Evolutionary conservation across 2,113 vertebrate genomes (phyloP), one percentile per base, ranked within the genome.

Genomic region (Anthoscopus minutus): DNA sequence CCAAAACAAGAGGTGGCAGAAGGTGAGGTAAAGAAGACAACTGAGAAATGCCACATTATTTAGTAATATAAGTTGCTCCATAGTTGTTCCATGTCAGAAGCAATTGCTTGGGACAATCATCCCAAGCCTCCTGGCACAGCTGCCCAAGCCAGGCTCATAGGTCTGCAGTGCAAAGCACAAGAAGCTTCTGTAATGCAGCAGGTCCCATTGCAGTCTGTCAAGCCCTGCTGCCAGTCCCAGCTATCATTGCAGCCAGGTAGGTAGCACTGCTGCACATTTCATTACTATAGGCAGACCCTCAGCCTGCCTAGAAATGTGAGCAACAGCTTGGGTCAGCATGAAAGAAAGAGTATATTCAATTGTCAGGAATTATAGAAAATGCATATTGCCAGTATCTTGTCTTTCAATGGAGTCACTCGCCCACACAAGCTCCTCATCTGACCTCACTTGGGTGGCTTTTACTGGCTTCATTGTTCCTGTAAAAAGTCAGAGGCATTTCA

Each of bases 391-490:
- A 13, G n/a, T 47, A 21, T 73, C 37, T 58, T 20, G 3, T 53
- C 50, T 72, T 38, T 42, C 79, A 74, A 58, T 45, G 30, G 54
- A 82, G 54, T 74, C 40, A 65, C 60, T 73, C 0, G 1, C 45
- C 38, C 35, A 56, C 53, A 79, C 11, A 13, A 47, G 22, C 33
- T 81, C 44, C 60, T 91, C 57, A n/a, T 38, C 56, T 40, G 51
- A 74, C 57, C 58, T 86, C 40, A 25, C 71, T 47, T 77, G 50
- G 62, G 79, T 87, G 87, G 37, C 62, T 96, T 93, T 96, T 90
- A 67, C 35, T 74, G 66, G 54, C 65, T 80, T 85, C 37, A 51
- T 61, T 73, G 21, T 78, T 88, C 50, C 80, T 51, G 15, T 67
- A 61, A 72, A 94, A 94, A 35, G 7, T 70, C 45, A 61, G 51